Evolutionary conservation across 2,797 vertebrate species (phyloP).

Genomic region (Balearica regulorum): DNA sequence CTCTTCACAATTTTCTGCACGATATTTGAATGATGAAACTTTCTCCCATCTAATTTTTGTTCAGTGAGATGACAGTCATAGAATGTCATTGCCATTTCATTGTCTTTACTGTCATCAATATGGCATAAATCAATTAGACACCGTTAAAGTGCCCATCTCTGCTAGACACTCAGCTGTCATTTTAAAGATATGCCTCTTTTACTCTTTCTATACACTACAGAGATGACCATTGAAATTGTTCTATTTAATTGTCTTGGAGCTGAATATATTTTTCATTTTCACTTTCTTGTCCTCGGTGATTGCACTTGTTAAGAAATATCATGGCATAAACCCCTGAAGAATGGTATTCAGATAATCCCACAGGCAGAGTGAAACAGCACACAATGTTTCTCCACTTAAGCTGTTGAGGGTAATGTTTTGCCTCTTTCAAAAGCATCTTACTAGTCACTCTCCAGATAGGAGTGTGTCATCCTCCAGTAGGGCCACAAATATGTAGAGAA

Average conservation of each 20-base stretch:
- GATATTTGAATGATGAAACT: background rate
- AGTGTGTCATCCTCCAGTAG: background rate
- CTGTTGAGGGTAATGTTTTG: background rate
- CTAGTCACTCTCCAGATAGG: background rate
- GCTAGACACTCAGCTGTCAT: background rate
- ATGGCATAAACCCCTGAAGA: background rate
- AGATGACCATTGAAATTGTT: background rate
- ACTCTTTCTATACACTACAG: background rate
- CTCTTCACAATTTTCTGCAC: background rate
- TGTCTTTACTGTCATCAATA: background rate
- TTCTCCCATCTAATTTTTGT: background rate
- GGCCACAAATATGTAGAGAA: conserved; percentile 13
- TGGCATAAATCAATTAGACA: background rate
- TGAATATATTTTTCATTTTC: conserved; percentile 26
- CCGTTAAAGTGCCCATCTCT: background rate
- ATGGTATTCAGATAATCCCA: background rate
- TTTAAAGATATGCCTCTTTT: background rate
- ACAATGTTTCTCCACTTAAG: background rate
- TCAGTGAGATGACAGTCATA: background rate
- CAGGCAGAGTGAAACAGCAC: background rate
- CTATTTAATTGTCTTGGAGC: background rate
- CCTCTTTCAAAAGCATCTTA: background rate
- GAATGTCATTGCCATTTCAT: background rate
- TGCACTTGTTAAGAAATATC: background rate
- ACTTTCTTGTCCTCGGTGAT: background rate